These are phyloP conservation scores for Hermaeophaga mercurialis DNA, from an alignment of 2,888 invertebrate species.

Conservation along the genomic window DNA sequence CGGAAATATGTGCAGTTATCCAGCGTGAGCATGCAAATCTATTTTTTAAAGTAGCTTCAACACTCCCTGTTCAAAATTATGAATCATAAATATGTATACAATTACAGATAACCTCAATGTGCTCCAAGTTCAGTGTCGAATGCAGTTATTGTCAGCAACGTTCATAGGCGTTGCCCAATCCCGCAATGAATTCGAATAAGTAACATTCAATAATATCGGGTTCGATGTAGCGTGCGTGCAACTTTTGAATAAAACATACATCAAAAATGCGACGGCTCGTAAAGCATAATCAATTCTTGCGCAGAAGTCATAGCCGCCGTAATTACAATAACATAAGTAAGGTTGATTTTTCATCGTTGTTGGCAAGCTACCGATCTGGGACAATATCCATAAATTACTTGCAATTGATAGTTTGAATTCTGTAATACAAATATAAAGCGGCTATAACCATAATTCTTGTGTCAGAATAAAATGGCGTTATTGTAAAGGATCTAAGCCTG, in stretches of 20 bases:
- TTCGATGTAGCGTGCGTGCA: constrained; percentile 8
- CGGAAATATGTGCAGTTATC: no score
- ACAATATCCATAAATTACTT: constrained; percentile 35
- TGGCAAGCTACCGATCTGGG: constrained; percentile 34
- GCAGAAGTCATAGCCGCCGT: constrained; percentile 32
- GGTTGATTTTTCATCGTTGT: constrained; percentile 30
- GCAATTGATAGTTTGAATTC: constrained; percentile 33
- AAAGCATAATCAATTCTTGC: constrained; percentile 32
- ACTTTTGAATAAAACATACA: constrained; percentile 36
- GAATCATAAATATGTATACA: constrained; percentile 1
- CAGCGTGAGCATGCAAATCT: no score
- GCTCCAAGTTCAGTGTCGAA: constrained; percentile 8
- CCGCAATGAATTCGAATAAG: constrained; percentile 7
- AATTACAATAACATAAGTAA: constrained; percentile 38
- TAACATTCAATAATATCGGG: constrained; percentile 10
- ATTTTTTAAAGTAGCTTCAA: neutral
- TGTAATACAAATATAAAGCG: constrained; percentile 38
- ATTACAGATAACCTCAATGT: neutral
- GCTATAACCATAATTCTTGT: constrained; percentile 35
- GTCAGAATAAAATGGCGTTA: constrained; percentile 10
- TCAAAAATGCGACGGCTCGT: constrained; percentile 28
- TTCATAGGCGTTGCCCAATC: constrained; percentile 8
- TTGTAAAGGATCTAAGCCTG: constrained; percentile 10
- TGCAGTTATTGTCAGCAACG: neutral
- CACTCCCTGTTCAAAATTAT: constrained; percentile 2